A percentile compares a stretch with the other conserved stretches of the same genome.
These are phyloP conservation scores for Drosophila cognata DNA, from an alignment of 2,888 invertebrate genomes.

Conservation along the genomic window DNA sequence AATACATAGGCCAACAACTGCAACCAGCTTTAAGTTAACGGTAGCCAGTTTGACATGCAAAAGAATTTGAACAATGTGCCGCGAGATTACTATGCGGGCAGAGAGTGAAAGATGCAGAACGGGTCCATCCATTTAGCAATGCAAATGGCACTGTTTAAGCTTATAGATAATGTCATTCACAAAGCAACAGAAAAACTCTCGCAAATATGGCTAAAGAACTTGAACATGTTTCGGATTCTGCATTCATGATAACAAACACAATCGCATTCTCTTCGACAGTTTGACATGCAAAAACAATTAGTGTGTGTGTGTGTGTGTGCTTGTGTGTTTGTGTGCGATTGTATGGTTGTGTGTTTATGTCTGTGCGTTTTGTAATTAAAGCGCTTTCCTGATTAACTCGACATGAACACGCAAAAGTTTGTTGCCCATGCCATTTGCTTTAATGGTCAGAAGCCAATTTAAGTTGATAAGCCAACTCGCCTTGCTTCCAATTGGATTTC, in stretches of 20 bases:
- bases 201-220: slow-evolving; percentile 71
- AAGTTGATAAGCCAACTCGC: slow-evolving; percentile 19
- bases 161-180: slow-evolving; percentile 80
- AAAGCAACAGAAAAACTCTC: slow-evolving; percentile 63
- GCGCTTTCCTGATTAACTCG: slow-evolving; percentile 31
- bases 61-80: slow-evolving; percentile 72
- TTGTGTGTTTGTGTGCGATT: not conserved
- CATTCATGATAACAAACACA: slow-evolving; percentile 58
- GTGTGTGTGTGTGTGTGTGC: slow-evolving; percentile 19
- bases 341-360: not conserved
- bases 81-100: slow-evolving; percentile 36
- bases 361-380: slow-evolving; percentile 38
- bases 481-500: slow-evolving; percentile 34
- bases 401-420: slow-evolving; percentile 33
- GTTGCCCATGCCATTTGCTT: slow-evolving; percentile 57
- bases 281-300: slow-evolving; percentile 62
- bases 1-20: slow-evolving; percentile 68
- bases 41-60: slow-evolving; percentile 77
- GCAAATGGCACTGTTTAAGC: slow-evolving; percentile 77
- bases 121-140: slow-evolving; percentile 73
- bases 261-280: slow-evolving; percentile 46
- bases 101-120: slow-evolving; percentile 33
- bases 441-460: slow-evolving; percentile 25
- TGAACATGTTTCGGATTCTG: slow-evolving; percentile 68
- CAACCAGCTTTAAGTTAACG: slow-evolving; percentile 56